phyloP scores from a whole-genome alignment of 1,140 invertebrate genomes.

The Cecropterus lyciades region DNA sequence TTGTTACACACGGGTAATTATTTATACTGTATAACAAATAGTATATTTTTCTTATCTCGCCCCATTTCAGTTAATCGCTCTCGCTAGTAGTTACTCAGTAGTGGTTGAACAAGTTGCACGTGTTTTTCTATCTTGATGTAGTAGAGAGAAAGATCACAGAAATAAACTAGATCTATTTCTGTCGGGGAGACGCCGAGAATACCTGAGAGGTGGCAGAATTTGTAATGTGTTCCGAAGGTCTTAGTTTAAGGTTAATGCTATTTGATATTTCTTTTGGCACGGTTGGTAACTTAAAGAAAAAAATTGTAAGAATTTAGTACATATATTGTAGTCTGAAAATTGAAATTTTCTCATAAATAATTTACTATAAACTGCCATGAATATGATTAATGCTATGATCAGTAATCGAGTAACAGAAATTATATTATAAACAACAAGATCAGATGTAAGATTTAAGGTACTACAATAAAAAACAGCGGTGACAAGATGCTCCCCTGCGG shows the following conservation, averaged over 20 bases:
- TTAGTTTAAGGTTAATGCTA: not conserved
- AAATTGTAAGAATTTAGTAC: too few relatives aligned
- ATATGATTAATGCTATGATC: too few relatives aligned
- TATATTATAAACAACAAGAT: not conserved
- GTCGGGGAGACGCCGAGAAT: slow-evolving; percentile 18
- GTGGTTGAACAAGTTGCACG: slow-evolving; percentile 1
- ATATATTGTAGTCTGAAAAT: too few relatives aligned
- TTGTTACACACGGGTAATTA: too few relatives aligned
- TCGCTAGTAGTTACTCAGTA: slow-evolving; percentile 2
- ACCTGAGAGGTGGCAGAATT: slow-evolving; percentile 10
- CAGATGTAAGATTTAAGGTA: not conserved
- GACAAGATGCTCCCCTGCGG: slow-evolving; percentile 9
- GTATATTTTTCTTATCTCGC: not conserved
- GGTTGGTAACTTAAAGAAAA: too few relatives aligned
- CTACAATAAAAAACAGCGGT: slow-evolving; percentile 1
- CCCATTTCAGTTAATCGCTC: not conserved
- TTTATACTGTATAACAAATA: too few relatives aligned
- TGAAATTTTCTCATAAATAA: too few relatives aligned
- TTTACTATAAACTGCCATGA: too few relatives aligned
- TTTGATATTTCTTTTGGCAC: not conserved
- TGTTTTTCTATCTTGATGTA: slow-evolving; percentile 13
- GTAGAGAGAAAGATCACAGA: slow-evolving; percentile 18
- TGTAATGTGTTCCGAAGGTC: slow-evolving; percentile 7
- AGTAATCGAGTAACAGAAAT: too few relatives aligned
- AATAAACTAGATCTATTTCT: slow-evolving; percentile 28